Evolutionary conservation across 2,888 invertebrate genomes (phyloP), one percentile per base, ranked within the genome.

Genomic region (Leuctra nigra): DNA sequence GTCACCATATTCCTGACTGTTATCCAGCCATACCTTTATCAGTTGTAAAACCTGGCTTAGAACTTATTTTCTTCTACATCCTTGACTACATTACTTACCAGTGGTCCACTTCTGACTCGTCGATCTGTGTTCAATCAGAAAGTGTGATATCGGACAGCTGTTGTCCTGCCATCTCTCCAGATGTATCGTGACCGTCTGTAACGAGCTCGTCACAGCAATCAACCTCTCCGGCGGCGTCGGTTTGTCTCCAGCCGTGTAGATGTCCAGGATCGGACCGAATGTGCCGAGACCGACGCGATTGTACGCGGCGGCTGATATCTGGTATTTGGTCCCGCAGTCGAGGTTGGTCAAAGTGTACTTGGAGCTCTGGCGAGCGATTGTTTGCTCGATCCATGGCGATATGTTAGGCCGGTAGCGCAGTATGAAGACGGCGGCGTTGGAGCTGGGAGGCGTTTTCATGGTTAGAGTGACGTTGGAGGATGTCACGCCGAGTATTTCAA

Each of bases 401-500:
- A 60, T 48, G n/a, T 60, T 62, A 33, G 68, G 66, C 54, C 65
- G 65, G 50, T 64, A 59, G 50, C 65, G 64, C 9, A 66, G 61
- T 13, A 66, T 60, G 56, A 61, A 66, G 29, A 68, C 55, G 14
- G 56, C 54, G 13, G 33, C 41, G 4, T 35, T 23, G 1, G 36
- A 16, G 4, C 36, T 61, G 7, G 65, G 62, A 13, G 66, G 62
- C 16, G 63, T 63, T 11, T 61, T 58, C 38, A 65, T 63, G 22
- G 63, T 64, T 68, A 69, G 60, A n/a, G 64, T 64, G 41, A 75
- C 67, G 6, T 72, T 70, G 35, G 69, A 68, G 23, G 69, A 65
- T 29, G 72, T 72, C n/a, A 69, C 69, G 39, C 70, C 68, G 7
- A 70, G 68, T 4, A 73, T 66, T 22, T 67, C 68, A 48, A 74